phyloP scores from a whole-genome alignment of 2,797 vertebrate genomes.

The Rhabdomys pumilio region DNA sequence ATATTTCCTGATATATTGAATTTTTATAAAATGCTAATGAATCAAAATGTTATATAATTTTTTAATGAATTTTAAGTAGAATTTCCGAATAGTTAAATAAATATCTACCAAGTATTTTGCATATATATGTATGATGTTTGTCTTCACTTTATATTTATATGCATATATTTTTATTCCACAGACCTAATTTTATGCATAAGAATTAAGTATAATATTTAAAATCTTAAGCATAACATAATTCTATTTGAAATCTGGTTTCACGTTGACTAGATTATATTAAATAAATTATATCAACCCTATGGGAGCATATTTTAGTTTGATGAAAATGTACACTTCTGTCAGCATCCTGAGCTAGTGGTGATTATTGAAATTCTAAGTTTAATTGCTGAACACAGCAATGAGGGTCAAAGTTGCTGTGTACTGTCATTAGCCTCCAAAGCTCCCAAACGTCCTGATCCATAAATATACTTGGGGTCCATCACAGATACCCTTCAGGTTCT shows the following conservation, averaged over 20 bases:
- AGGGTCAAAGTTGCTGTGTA: background rate
- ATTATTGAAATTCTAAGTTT: slow-evolving; percentile 40
- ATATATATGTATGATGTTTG: background rate
- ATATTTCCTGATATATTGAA: background rate
- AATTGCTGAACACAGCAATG: background rate
- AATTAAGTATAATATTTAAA: slow-evolving; percentile 13
- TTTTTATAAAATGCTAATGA: background rate
- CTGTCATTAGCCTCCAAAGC: background rate
- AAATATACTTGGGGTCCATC: background rate
- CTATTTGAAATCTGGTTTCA: background rate
- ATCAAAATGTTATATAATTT: background rate
- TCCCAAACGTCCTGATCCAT: background rate
- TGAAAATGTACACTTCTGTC: background rate
- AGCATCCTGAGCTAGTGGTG: background rate
- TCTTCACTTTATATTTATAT: slow-evolving; percentile 1
- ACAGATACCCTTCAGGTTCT: background rate
- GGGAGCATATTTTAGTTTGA: background rate
- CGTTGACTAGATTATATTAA: background rate
- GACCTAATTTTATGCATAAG: background rate
- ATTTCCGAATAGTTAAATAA: background rate
- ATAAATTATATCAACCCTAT: background rate
- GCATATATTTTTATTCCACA: background rate
- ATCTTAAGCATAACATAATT: background rate
- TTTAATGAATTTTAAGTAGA: background rate
- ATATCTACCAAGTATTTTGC: background rate